These are phyloP conservation scores for Cynaeus angustus DNA, from an alignment of 2,888 invertebrate genomes.

Conservation along the genomic window DNA sequence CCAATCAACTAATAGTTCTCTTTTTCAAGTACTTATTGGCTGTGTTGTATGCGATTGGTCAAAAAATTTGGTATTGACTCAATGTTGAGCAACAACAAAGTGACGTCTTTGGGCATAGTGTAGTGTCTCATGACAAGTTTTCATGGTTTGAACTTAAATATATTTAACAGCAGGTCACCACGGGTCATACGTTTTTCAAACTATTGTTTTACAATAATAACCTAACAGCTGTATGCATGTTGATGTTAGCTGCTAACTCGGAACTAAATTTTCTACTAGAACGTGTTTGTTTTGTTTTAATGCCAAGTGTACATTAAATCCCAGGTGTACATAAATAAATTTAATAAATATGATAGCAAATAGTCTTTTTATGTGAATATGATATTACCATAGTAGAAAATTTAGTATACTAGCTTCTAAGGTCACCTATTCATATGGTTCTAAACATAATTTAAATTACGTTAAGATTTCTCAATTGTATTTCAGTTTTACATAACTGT, in stretches of 20 bases:
- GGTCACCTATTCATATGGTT: slow-evolving; percentile 49
- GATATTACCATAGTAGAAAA: slow-evolving; percentile 48
- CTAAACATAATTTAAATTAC: slow-evolving; percentile 40
- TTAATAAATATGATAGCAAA: slow-evolving; percentile 32
- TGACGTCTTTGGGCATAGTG: slow-evolving; percentile 31
- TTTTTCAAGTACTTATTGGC: slow-evolving; percentile 64
- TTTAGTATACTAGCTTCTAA: slow-evolving; percentile 50
- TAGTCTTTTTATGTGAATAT: slow-evolving; percentile 37
- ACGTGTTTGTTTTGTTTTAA: slow-evolving; percentile 21
- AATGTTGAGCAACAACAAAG: slow-evolving; percentile 46
- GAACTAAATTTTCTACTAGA: slow-evolving; percentile 50
- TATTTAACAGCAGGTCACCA: slow-evolving; percentile 59
- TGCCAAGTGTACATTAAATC: slow-evolving; percentile 34
- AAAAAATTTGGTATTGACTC: slow-evolving; percentile 46
- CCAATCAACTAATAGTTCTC: slow-evolving; percentile 51
- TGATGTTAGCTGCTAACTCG: slow-evolving; percentile 49
- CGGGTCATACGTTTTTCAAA: slow-evolving; percentile 54
- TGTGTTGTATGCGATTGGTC: slow-evolving; percentile 59
- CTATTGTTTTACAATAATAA: slow-evolving; percentile 57
- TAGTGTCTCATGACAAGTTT: slow-evolving; percentile 52
- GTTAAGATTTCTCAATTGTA: slow-evolving; percentile 32
- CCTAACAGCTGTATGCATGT: slow-evolving; percentile 49
- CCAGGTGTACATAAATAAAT: slow-evolving; percentile 36
- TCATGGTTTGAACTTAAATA: slow-evolving; percentile 62
- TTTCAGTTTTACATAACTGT: slow-evolving; percentile 40